Percentiles rank a stretch among this genome's conserved stretches.
Conservation (phyloP, 2,113 vertebrate genomes). For the Pseudopipra pipra region DNA sequence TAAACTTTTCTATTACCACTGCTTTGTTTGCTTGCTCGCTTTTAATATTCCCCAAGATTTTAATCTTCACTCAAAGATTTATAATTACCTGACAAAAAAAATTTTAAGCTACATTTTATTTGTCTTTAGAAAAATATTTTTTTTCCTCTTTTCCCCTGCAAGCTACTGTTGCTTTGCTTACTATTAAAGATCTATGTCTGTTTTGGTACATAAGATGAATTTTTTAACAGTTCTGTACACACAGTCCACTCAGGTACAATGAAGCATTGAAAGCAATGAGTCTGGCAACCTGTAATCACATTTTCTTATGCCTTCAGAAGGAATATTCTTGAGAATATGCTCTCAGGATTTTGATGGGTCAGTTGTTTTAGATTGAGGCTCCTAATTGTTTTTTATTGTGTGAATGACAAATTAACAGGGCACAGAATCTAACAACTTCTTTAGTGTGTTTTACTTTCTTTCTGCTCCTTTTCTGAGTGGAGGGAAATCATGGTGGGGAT, state of each 20-base stretch:
- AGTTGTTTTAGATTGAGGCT: slow-evolving; percentile 34
- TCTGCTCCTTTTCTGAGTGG: not conserved
- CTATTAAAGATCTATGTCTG: not conserved
- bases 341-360: slow-evolving; percentile 29
- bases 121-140: not conserved
- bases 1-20: not conserved
- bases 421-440: slow-evolving; percentile 22
- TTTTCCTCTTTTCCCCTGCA: not conserved
- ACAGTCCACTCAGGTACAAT: not conserved
- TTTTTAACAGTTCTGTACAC: not conserved
- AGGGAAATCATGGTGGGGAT: not conserved
- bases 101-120: not conserved
- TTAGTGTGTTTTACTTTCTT: not conserved
- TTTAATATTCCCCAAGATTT: not conserved
- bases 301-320: not conserved
- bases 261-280: not conserved
- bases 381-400: slow-evolving; percentile 31
- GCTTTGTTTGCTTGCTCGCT: not conserved
- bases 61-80: not conserved
- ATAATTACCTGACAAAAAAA: not conserved
- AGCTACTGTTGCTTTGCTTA: not conserved
- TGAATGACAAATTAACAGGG: slow-evolving; percentile 16
- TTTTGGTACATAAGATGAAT: not conserved
- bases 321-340: not conserved
- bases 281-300: not conserved